Conservation (phyloP, 2,888 invertebrate genomes). For the Meiosimyza platycephala region DNA sequence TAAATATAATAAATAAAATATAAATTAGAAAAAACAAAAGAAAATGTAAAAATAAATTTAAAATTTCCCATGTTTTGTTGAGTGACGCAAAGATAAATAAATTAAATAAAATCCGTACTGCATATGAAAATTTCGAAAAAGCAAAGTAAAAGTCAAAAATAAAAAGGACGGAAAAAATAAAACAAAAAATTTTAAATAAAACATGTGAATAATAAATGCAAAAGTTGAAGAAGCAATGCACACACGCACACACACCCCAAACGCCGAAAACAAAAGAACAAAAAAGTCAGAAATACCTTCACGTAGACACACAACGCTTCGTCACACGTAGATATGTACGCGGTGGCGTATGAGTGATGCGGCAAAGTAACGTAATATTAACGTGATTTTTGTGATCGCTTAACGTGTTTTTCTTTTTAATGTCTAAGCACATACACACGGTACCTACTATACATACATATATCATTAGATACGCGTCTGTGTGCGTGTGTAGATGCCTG, state of each 20-base stretch:
- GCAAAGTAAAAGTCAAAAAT: background rate
- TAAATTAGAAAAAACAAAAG: background rate
- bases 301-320: background rate
- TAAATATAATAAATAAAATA: background rate
- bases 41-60: background rate
- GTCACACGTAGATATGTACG: background rate
- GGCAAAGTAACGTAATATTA: too few species aligned
- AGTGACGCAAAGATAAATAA: conserved; percentile 11
- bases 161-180: background rate
- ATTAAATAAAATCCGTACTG: background rate
- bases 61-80: background rate
- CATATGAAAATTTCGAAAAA: too few species aligned
- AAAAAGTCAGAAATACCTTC: background rate
- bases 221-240: conserved; percentile 1
- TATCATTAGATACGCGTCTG: background rate
- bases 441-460: background rate
- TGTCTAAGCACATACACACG: background rate
- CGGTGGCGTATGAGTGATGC: too few species aligned
- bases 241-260: background rate
- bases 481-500: background rate
- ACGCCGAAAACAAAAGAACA: too few species aligned
- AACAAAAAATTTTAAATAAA: background rate
- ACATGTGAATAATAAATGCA: conserved; percentile 6
- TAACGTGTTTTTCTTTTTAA: too few species aligned
- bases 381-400: too few species aligned